Percentiles rank a stretch among this genome's conserved stretches.
phyloP scores from a whole-genome alignment of 1,140 invertebrate genomes.

The Drosophila sproati region DNA sequence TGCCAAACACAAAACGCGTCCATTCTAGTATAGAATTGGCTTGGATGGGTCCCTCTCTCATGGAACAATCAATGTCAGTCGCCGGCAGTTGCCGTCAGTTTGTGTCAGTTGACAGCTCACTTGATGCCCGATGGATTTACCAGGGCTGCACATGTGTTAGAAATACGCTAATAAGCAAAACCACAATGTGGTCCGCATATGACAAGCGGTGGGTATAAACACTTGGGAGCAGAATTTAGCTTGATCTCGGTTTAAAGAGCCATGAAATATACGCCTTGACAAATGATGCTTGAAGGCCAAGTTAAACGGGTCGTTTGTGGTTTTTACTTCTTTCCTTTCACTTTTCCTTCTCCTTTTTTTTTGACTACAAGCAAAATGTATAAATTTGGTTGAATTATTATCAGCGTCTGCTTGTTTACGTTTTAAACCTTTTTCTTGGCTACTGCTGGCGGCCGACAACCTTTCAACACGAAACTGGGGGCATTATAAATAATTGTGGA shows the following conservation, averaged over 20 bases:
- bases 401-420: slow-evolving; percentile 39
- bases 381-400: slow-evolving; percentile 74
- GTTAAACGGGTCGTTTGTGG: slow-evolving; percentile 60
- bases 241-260: slow-evolving; percentile 39
- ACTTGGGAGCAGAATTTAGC: not conserved
- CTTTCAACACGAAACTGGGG: slow-evolving; percentile 63
- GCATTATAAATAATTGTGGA: slow-evolving; percentile 71
- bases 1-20: slow-evolving; percentile 23
- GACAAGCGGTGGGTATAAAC: not conserved
- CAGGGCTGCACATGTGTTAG: slow-evolving; percentile 28
- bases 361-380: slow-evolving; percentile 42
- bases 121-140: slow-evolving; percentile 52
- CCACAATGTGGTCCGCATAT: slow-evolving; percentile 2
- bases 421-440: slow-evolving; percentile 56
- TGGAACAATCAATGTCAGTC: slow-evolving; percentile 62
- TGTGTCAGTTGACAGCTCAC: slow-evolving; percentile 12
- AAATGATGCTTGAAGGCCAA: slow-evolving; percentile 66
- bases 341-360: not conserved
- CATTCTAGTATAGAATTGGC: slow-evolving; percentile 11
- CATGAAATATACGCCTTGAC: slow-evolving; percentile 58
- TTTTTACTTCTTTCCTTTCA: slow-evolving; percentile 29
- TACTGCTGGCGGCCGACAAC: slow-evolving; percentile 24
- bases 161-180: slow-evolving; percentile 52
- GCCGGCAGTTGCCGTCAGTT: slow-evolving; percentile 21
- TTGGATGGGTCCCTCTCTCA: slow-evolving; percentile 35